phyloP scores from a whole-genome alignment of 2,113 vertebrate species.

The Cranoglanis bouderius region DNA sequence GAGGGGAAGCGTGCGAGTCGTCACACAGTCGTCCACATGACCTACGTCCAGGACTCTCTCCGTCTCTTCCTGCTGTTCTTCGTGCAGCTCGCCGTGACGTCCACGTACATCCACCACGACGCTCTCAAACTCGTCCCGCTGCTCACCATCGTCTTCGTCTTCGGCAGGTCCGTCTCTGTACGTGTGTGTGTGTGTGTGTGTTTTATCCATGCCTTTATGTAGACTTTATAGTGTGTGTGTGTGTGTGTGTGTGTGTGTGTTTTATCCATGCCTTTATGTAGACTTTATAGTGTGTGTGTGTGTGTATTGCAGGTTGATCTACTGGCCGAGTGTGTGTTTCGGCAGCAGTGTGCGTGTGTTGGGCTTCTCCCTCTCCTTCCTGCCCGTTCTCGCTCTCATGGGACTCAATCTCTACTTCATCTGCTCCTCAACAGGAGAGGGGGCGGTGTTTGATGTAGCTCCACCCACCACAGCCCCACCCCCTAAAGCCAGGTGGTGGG shows the following conservation, averaged over 20 bases:
- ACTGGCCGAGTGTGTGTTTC: conserved; percentile 83
- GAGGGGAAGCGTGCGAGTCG: conserved; percentile 67
- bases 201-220: no score
- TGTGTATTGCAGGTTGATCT: conserved; percentile 82
- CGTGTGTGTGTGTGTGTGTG: conserved; percentile 53
- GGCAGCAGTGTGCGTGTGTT: conserved; percentile 79
- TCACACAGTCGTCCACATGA: conserved; percentile 74
- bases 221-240: conserved; percentile 35
- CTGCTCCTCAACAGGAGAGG: conserved; percentile 72
- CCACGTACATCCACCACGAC: conserved; percentile 84
- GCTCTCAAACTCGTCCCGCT: conserved; percentile 86
- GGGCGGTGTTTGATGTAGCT: conserved; percentile 70
- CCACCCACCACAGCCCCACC: conserved; percentile 51
- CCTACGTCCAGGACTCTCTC: conserved; percentile 79
- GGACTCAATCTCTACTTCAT: conserved; percentile 84
- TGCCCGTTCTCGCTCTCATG: conserved; percentile 83
- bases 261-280: conserved; percentile 52
- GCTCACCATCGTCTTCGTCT: conserved; percentile 83
- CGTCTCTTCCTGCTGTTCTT: conserved; percentile 89
- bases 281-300: conserved; percentile 82
- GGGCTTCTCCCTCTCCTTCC: conserved; percentile 86
- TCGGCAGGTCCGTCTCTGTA: conserved; percentile 77
- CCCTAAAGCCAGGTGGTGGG: conserved; percentile 73
- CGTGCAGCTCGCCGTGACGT: conserved; percentile 84
- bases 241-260: conserved; percentile 23